These are phyloP conservation scores for western clawed frog (Xenopus tropicalis) DNA, from an alignment of 2,113 vertebrate genomes.

Conservation along the genomic window UCB_Xtro_10.0 CM004443.2:63274001-63274500, in stretches of 20 bases:
- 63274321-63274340: conserved; percentile 32
- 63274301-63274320: conserved; percentile 15
- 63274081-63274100: not conserved
- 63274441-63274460: conserved; percentile 27
- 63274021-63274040: not conserved
- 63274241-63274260: conserved; percentile 25
- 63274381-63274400: conserved; percentile 38
- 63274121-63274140: not conserved
- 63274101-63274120: conserved; percentile 3
- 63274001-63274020: not conserved
- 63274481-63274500: conserved; percentile 13
- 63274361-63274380: conserved; percentile 13
- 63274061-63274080: not conserved
- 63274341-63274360: conserved; percentile 5
- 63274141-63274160: conserved; percentile 3
- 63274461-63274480: conserved; percentile 28
- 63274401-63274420: conserved; percentile 21
- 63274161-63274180: not conserved
- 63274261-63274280: conserved; percentile 7
- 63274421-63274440: conserved; percentile 28
- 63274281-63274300: conserved; percentile 19
- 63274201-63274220: conserved; percentile 1
- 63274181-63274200: conserved; percentile 13
- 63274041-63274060: not conserved
- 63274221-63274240: conserved; percentile 29